Conservation (phyloP, 2,888 invertebrate species). For the Plemyria rubiginata region DNA sequence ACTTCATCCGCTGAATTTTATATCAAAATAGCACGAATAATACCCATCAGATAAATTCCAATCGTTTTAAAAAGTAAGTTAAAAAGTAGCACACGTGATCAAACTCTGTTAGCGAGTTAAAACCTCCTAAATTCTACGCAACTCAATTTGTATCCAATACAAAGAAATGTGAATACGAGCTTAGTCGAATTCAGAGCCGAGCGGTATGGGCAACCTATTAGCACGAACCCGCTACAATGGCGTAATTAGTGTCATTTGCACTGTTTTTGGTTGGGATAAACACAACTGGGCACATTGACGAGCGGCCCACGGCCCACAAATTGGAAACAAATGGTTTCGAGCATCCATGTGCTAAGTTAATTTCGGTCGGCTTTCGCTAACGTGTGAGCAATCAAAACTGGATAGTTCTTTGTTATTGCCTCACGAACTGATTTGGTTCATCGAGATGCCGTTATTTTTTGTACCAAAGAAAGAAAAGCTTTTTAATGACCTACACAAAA, state of each 20-base stretch:
- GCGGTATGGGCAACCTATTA: conserved; percentile 75
- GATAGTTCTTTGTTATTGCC: conserved; percentile 63
- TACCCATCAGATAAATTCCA: not conserved
- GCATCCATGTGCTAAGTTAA: conserved; percentile 78
- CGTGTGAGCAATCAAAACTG: conserved; percentile 73
- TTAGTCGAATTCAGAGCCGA: conserved; percentile 65
- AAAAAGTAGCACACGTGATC: conserved; percentile 22
- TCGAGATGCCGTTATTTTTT: conserved; percentile 57
- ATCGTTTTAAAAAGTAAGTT: conserved; percentile 1
- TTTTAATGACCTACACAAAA: no score
- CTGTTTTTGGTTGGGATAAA: conserved; percentile 83
- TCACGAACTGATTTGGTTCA: conserved; percentile 57
- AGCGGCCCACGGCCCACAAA: conserved; percentile 64
- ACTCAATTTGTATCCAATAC: conserved; percentile 42
- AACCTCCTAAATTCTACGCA: conserved; percentile 21
- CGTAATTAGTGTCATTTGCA: conserved; percentile 84
- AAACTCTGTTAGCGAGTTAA: conserved; percentile 23
- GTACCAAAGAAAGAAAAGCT: not conserved
- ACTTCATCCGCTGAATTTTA: not conserved
- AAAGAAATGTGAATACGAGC: conserved; percentile 44
- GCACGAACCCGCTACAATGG: conserved; percentile 67
- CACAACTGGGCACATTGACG: conserved; percentile 77
- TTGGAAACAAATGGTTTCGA: conserved; percentile 78
- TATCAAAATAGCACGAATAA: not conserved
- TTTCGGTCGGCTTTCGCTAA: conserved; percentile 82